Conservation (phyloP, 2,888 invertebrate genomes). For the Penaeus monodon region DNA sequence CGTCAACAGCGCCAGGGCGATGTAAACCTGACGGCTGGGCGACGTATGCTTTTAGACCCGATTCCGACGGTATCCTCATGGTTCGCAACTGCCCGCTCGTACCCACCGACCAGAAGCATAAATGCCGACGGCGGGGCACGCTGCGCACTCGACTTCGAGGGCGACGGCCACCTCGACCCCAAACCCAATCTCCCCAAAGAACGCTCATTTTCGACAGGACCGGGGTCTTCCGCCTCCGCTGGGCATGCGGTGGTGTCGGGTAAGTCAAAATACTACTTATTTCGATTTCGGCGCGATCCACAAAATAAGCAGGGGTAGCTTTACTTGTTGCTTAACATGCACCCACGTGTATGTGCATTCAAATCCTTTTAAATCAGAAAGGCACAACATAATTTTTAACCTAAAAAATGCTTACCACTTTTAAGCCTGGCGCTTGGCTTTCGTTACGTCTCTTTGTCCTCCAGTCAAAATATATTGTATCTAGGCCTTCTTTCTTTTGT, state of each 20-base stretch:
- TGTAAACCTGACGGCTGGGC: no score
- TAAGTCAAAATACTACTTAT: not conserved
- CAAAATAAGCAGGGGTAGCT: not conserved
- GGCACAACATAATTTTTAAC: no score
- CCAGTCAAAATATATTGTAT: no score
- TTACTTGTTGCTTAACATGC: not conserved
- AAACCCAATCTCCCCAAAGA: conserved; percentile 95
- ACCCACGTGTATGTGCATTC: not conserved
- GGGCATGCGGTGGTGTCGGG: not conserved
- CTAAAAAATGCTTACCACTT: no score
- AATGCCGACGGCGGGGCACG: conserved; percentile 84
- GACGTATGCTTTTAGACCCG: no score
- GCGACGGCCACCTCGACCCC: conserved; percentile 82
- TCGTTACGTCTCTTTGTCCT: no score
- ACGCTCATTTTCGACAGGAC: conserved; percentile 71
- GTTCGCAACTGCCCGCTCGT: conserved; percentile 73
- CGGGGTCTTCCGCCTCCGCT: not conserved
- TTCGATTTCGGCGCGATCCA: not conserved
- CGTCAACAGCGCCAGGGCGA: no score
- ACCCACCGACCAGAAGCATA: conserved; percentile 80
- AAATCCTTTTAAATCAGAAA: no score
- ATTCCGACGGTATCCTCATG: no score
- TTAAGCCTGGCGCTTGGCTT: no score
- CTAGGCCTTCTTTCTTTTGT: no score
- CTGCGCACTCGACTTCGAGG: conserved; percentile 88